Conservation (phyloP, 2,888 invertebrate species). For the Agriopis leucophaearia region DNA sequence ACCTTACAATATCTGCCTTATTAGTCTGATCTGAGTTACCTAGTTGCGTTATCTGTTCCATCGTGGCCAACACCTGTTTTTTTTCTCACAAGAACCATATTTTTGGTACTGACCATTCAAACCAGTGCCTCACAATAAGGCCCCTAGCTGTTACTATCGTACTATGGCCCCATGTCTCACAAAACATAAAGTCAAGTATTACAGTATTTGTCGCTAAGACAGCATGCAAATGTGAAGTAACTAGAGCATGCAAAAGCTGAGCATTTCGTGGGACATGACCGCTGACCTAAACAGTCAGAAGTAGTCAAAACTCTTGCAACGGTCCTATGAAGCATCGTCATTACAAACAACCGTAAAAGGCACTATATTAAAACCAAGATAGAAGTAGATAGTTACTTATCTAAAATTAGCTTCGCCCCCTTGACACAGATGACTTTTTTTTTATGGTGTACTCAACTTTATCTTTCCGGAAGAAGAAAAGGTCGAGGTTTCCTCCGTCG, state of each 20-base stretch:
- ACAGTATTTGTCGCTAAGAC: constrained; percentile 24
- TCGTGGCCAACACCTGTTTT: too few relatives aligned
- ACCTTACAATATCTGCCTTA: too few relatives aligned
- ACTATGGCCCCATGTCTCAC: constrained; percentile 1
- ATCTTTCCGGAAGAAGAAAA: background rate
- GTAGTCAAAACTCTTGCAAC: background rate
- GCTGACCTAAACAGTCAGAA: background rate
- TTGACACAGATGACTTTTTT: too few relatives aligned
- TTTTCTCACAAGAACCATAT: too few relatives aligned
- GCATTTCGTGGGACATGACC: constrained; percentile 10
- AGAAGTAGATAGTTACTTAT: too few relatives aligned
- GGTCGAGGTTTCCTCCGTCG: constrained; percentile 2
- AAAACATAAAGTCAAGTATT: constrained; percentile 1
- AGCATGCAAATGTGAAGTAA: constrained; percentile 15
- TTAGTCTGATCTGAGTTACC: too few relatives aligned
- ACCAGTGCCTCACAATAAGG: too few relatives aligned
- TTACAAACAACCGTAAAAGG: background rate
- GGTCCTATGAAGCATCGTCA: background rate
- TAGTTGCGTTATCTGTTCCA: too few relatives aligned
- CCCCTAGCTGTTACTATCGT: background rate
- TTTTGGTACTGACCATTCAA: too few relatives aligned
- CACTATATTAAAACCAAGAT: background rate
- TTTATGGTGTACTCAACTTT: too few relatives aligned
- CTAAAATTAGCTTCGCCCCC: too few relatives aligned
- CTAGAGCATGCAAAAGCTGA: constrained; percentile 19